Percentiles rank a stretch among this genome's conserved stretches.
These are phyloP conservation scores for Gisinianus flammeolus DNA, from an alignment of 2,888 invertebrate genomes.

Conservation along the genomic window DNA sequence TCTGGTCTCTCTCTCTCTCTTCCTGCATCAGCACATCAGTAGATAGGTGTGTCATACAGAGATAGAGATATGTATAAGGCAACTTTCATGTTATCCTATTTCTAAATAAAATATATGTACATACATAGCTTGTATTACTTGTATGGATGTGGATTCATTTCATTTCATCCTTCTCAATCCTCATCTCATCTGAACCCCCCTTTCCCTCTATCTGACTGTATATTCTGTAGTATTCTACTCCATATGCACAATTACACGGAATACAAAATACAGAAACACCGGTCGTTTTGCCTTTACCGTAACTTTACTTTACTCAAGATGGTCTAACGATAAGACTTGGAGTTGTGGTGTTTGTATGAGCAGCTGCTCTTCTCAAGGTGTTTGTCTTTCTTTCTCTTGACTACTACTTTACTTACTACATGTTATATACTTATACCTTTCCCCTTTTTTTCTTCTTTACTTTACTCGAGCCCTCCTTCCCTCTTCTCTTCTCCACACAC, in stretches of 20 bases:
- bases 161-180: not conserved
- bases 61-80: too few species aligned
- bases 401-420: not conserved
- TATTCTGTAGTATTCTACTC: too few species aligned
- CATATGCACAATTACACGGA: not conserved
- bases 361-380: conserved; percentile 20
- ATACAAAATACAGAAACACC: not conserved
- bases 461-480: not conserved
- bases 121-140: not conserved
- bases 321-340: not conserved
- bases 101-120: too few species aligned
- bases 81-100: too few species aligned
- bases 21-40: too few species aligned
- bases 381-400: conserved; percentile 16
- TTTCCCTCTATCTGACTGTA: not conserved
- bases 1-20: not conserved
- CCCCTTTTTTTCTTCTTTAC: not conserved
- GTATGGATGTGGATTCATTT: not conserved
- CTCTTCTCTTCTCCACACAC: not conserved
- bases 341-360: not conserved
- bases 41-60: too few species aligned
- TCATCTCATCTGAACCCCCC: not conserved
- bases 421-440: not conserved
- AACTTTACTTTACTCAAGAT: not conserved
- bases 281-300: not conserved